These are phyloP conservation scores for Catharus fuscescens DNA, from an alignment of 2,113 vertebrate genomes.

Conservation along the genomic window DNA sequence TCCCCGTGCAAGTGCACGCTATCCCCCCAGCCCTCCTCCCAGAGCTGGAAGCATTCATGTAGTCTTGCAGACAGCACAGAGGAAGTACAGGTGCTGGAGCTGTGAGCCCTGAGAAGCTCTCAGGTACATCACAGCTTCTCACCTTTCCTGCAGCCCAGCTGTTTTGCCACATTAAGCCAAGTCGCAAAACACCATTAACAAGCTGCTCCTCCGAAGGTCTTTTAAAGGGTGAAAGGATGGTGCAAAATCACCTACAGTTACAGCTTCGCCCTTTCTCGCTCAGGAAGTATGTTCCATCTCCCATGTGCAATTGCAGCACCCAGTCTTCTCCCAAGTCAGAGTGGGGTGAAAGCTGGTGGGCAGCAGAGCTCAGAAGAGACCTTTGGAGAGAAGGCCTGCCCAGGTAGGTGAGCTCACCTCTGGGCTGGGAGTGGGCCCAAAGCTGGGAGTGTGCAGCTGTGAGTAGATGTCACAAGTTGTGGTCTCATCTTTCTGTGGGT, in stretches of 20 bases:
- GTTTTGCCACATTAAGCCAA: neutral
- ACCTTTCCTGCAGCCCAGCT: neutral
- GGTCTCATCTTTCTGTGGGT: neutral
- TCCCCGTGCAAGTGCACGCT: accelerated
- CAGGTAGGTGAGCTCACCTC: neutral
- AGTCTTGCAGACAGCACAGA: neutral
- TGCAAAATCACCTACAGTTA: accelerated
- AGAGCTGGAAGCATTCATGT: neutral
- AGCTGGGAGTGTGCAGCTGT: neutral
- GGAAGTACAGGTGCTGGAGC: neutral
- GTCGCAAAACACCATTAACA: neutral
- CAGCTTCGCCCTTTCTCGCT: neutral
- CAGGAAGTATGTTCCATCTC: accelerated
- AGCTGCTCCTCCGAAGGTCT: neutral
- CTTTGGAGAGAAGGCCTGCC: neutral
- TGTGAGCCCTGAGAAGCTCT: neutral
- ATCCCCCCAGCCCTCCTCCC: neutral
- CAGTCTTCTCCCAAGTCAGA: neutral
- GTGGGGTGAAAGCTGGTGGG: neutral
- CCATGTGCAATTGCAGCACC: neutral
- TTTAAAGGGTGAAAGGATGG: neutral
- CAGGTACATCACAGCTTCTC: neutral
- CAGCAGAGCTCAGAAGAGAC: neutral
- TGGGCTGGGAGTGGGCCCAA: accelerated
- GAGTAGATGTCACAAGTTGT: neutral